Conservation (phyloP, 1,140 invertebrate genomes). For the Mamestra configurata region DNA sequence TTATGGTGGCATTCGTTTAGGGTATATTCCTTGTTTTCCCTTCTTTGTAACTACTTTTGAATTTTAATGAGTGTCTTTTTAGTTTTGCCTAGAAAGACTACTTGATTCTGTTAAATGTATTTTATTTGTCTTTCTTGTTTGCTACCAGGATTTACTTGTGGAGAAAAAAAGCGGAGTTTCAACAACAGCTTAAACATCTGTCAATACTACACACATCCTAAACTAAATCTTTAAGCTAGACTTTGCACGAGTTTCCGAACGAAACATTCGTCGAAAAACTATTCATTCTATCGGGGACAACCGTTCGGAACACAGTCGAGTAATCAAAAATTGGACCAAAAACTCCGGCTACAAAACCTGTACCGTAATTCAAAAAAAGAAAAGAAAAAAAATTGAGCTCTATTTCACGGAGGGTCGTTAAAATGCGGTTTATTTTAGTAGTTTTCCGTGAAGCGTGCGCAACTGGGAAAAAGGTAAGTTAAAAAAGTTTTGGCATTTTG, state of each 20-base stretch:
- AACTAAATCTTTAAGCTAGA: neutral
- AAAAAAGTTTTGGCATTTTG: conserved; percentile 34
- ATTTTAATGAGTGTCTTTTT: no score
- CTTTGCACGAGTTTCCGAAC: neutral
- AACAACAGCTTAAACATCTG: neutral
- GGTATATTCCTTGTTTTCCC: no score
- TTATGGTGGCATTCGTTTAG: neutral
- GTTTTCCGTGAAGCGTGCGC: conserved; percentile 50
- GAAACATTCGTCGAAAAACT: conserved; percentile 10
- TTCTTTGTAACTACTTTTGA: no score
- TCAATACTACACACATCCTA: neutral
- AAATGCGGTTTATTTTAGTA: conserved; percentile 53
- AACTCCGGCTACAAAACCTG: conserved; percentile 37
- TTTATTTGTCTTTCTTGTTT: no score
- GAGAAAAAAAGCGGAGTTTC: neutral
- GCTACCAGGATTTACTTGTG: no score
- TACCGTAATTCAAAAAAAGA: conserved; percentile 47
- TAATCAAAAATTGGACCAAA: conserved; percentile 40
- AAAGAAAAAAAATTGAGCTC: conserved; percentile 33
- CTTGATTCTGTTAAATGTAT: no score
- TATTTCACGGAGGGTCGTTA: conserved; percentile 48
- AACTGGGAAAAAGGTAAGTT: conserved; percentile 45
- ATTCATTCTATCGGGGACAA: conserved; percentile 4
- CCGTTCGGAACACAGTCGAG: conserved; percentile 18
- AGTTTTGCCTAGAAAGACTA: no score